These are phyloP conservation scores for Drosophila gaucha DNA, from an alignment of 2,888 invertebrate genomes.

Conservation along the genomic window DNA sequence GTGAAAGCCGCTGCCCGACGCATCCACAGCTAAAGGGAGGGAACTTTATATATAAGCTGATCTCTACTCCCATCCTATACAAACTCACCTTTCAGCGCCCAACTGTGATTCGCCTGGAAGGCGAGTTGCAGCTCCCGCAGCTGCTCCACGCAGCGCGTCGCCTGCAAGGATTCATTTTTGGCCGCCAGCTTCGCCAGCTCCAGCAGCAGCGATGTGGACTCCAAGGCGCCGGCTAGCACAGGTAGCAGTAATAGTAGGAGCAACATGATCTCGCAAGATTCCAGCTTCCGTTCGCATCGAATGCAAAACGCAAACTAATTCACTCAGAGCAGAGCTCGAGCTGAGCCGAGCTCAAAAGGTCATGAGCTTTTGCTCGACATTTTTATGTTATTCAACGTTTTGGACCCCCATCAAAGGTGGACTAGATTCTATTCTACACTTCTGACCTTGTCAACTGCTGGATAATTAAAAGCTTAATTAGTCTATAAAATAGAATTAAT, in stretches of 20 bases:
- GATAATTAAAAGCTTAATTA: too few relatives aligned
- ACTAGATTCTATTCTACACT: too few relatives aligned
- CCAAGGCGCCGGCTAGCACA: not conserved
- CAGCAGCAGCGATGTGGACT: constrained; percentile 26
- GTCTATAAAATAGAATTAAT: too few relatives aligned
- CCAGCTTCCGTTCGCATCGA: not conserved
- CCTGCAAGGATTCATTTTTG: not conserved
- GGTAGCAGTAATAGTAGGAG: constrained; percentile 6
- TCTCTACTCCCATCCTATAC: not conserved
- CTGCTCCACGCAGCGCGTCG: constrained; percentile 35
- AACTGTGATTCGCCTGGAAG: constrained; percentile 11
- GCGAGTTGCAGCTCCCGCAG: constrained; percentile 24
- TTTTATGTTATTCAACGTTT: not conserved
- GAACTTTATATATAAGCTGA: not conserved
- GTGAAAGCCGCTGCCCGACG: constrained; percentile 44
- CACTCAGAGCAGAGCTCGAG: not conserved
- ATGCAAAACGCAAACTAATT: not conserved
- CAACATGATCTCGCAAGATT: not conserved
- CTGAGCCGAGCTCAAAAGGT: not conserved
- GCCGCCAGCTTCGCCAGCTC: constrained; percentile 17
- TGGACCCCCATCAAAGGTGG: not conserved
- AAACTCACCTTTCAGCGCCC: constrained; percentile 52
- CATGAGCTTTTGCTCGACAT: not conserved
- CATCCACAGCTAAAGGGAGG: constrained; percentile 44
- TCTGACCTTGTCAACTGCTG: not conserved